phyloP scores from a whole-genome alignment of 2,888 invertebrate species.

The Parapristionchus giblindavisi region DNA sequence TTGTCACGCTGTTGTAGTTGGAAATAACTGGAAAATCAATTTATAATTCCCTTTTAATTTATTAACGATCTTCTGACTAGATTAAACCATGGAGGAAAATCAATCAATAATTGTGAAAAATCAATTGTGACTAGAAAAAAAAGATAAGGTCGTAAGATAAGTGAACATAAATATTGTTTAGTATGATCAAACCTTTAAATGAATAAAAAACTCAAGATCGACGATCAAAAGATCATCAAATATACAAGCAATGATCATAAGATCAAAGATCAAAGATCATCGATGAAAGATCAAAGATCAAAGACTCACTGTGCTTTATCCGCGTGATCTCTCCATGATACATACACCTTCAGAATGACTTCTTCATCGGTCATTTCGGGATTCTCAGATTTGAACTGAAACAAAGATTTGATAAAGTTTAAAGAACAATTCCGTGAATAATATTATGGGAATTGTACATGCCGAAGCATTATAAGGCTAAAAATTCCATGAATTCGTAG shows the following conservation, averaged over 20 bases:
- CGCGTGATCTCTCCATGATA: constrained; percentile 29
- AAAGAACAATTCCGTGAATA: not conserved
- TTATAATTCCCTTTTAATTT: not conserved
- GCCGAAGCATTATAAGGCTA: too few relatives aligned
- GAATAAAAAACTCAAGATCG: not conserved
- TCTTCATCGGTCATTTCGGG: constrained; percentile 24
- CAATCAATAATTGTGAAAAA: not conserved
- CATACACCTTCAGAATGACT: constrained; percentile 34
- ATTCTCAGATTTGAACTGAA: constrained; percentile 19
- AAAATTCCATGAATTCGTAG: not conserved
- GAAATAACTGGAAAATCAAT: constrained; percentile 29
- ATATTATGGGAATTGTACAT: too few relatives aligned
- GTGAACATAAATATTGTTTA: not conserved
- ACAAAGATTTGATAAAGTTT: too few relatives aligned
- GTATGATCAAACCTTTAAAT: not conserved
- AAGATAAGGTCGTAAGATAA: not conserved
- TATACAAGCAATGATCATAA: not conserved
- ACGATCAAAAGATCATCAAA: not conserved
- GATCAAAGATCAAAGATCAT: not conserved
- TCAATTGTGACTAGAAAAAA: too few relatives aligned
- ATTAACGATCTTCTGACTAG: not conserved
- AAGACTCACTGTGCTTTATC: constrained; percentile 37
- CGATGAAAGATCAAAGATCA: not conserved
- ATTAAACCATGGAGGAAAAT: not conserved
- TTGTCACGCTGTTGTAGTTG: constrained; percentile 39